phyloP scores from a whole-genome alignment of 2,888 invertebrate genomes.

The Drosophila dives region DNA sequence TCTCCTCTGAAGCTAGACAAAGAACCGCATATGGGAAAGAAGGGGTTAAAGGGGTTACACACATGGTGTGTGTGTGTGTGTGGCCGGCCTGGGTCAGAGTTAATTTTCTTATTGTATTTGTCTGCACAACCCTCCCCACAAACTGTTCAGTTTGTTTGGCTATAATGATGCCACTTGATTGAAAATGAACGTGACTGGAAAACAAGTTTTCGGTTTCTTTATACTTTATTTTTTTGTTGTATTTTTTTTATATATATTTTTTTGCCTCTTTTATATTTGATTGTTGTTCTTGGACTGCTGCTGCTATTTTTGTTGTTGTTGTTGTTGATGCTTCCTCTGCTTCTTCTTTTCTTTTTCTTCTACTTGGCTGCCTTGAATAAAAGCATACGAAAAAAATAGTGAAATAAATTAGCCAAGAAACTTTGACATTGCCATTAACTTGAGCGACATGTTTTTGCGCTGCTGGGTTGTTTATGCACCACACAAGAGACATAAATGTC shows the following conservation, averaged over 20 bases:
- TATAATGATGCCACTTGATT: slow-evolving; percentile 83
- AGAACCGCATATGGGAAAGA: slow-evolving; percentile 14
- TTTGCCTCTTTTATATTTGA: slow-evolving; percentile 9
- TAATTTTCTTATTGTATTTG: slow-evolving; percentile 77
- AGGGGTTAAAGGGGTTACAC: slow-evolving; percentile 64
- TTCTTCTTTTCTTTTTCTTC: slow-evolving; percentile 25
- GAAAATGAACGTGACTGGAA: slow-evolving; percentile 84
- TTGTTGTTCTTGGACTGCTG: slow-evolving; percentile 11
- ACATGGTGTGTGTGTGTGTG: slow-evolving; percentile 19
- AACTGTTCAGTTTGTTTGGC: slow-evolving; percentile 60
- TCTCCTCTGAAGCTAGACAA: slow-evolving; percentile 42
- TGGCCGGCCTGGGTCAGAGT: slow-evolving; percentile 54
- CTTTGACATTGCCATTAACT: slow-evolving; percentile 62
- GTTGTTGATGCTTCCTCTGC: slow-evolving; percentile 21
- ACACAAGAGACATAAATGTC: not conserved
- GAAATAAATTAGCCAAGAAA: slow-evolving; percentile 72
- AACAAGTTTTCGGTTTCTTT: slow-evolving; percentile 71
- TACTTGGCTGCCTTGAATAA: slow-evolving; percentile 29
- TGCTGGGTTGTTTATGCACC: slow-evolving; percentile 22
- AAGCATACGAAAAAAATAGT: slow-evolving; percentile 37
- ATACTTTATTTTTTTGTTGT: slow-evolving; percentile 9
- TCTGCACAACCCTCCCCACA: not conserved
- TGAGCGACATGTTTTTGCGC: slow-evolving; percentile 67
- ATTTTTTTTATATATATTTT: slow-evolving; percentile 25
- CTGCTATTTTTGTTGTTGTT: slow-evolving; percentile 11